Percentiles rank a stretch among this genome's conserved stretches.
These are phyloP conservation scores for Cylas formicarius DNA, from an alignment of 1,140 invertebrate species.

Conservation along the genomic window DNA sequence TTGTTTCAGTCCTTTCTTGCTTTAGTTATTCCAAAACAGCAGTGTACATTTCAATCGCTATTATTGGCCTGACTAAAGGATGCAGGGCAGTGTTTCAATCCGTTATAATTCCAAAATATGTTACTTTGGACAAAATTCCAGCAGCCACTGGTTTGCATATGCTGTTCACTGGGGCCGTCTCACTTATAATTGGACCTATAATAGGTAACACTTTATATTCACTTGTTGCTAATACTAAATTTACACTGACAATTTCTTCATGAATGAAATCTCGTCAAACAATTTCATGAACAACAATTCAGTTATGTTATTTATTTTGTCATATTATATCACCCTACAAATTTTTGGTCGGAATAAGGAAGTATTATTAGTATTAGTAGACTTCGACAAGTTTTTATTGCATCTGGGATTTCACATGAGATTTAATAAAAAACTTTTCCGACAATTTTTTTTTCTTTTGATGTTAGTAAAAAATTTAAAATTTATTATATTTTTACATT, in stretches of 20 bases:
- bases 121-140: conserved; percentile 45
- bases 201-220: conserved; percentile 37
- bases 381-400: too few species aligned
- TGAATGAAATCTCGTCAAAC: not conserved
- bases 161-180: conserved; percentile 43
- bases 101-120: conserved; percentile 43
- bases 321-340: too few species aligned
- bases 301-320: conserved; percentile 5
- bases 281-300: not conserved
- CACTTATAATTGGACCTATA: conserved; percentile 41
- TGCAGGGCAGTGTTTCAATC: conserved; percentile 40
- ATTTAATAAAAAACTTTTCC: too few species aligned
- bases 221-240: not conserved
- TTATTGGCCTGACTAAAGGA: conserved; percentile 38
- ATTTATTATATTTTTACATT: not conserved
- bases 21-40: not conserved
- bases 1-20: not conserved
- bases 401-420: too few species aligned
- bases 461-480: too few species aligned
- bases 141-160: conserved; percentile 46
- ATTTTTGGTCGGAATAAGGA: too few species aligned
- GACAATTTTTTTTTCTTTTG: too few species aligned
- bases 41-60: conserved; percentile 10
- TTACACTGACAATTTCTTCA: not conserved
- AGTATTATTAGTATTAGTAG: too few species aligned